These are phyloP conservation scores for Seriola aureovittata DNA, from an alignment of 2,113 vertebrate genomes.

Conservation along the genomic window DNA sequence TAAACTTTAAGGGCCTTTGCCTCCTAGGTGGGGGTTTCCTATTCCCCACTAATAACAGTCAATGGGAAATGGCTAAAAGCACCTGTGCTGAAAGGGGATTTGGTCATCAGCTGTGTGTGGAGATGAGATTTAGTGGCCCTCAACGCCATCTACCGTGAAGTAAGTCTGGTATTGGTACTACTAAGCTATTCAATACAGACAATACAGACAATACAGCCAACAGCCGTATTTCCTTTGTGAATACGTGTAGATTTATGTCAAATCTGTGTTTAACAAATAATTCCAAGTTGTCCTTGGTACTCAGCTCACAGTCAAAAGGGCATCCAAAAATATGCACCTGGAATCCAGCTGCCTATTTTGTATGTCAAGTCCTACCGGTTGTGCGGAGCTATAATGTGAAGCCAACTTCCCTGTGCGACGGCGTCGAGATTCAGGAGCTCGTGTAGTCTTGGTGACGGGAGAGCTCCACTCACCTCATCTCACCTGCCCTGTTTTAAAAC, in stretches of 20 bases:
- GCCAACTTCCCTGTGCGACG: constrained; percentile 31
- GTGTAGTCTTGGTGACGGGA: constrained; percentile 4
- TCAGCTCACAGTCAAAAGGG: accelerated
- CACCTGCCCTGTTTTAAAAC: not conserved
- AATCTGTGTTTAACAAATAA: not conserved
- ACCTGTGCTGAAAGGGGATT: not conserved
- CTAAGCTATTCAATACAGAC: too few species aligned
- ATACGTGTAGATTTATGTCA: too few species aligned
- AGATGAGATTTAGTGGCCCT: not conserved
- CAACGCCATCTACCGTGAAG: constrained; percentile 22
- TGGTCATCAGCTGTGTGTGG: not conserved
- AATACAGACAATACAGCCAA: not conserved
- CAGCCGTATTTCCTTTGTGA: accelerated
- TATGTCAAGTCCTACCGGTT: constrained; percentile 26
- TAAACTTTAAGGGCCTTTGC: not conserved
- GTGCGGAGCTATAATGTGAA: not conserved
- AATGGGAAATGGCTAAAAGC: not conserved
- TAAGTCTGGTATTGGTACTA: constrained; percentile 24
- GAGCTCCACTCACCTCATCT: not conserved
- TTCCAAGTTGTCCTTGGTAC: accelerated
- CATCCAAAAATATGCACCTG: not conserved
- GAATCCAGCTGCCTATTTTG: not conserved
- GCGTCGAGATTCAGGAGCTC: constrained; percentile 16
- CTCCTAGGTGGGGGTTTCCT: not conserved
- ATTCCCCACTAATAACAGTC: not conserved